Evolutionary conservation across 2,888 invertebrate species (phyloP), one percentile per base, ranked within the genome.

Genomic region (Drosophila meridionalis): DNA sequence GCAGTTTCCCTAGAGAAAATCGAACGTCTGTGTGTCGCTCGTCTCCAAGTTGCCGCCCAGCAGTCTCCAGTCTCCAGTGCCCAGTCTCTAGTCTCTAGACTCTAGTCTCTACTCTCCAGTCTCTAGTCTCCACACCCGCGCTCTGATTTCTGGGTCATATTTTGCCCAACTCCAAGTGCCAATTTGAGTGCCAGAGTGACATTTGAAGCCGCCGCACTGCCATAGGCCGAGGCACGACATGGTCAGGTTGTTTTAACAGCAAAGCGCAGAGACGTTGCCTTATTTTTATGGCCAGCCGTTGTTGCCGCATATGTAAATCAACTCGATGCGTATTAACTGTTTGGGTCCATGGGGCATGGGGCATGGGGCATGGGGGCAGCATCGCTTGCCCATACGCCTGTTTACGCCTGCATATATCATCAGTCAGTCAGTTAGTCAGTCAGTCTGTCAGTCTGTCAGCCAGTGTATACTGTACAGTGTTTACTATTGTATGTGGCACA

Each of bases 201-300:
- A 85, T 84, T 89, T 89, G 89, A 85, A 83, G 84, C 87, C 78
- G 76, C 78, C 78, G 85, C 20, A 20, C 20, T 20, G 20, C 20
- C 53, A 45, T 1, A 34, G 50, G 71, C 69, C 69, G 34, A 52
- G 57, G 69, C 86, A 76, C 78, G 89, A 81, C 87, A 83, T 85
- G 87, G 87, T 85, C 87, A 88, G 89, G 78, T 88, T 89, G 87
- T 79, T 89, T 88, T 78, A 77, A 87, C 76, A 72, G 72, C 78
- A 68, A 70, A 58, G 58, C 71, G 50, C 76, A 73, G 67, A 76
- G 71, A 82, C 80, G 62, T 42, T 69, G 63, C 47, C 70, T 80
- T 56, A 50, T 77, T 76, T 84, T 84, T 85, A 87, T 79, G 83
- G 75, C 69, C 82, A 71, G 71, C 65, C 69, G 71, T 57, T 52